Evolutionary conservation across 2,888 invertebrate species (phyloP), one percentile per base, ranked within the genome.

Genomic region (Operophtera brumata): DNA sequence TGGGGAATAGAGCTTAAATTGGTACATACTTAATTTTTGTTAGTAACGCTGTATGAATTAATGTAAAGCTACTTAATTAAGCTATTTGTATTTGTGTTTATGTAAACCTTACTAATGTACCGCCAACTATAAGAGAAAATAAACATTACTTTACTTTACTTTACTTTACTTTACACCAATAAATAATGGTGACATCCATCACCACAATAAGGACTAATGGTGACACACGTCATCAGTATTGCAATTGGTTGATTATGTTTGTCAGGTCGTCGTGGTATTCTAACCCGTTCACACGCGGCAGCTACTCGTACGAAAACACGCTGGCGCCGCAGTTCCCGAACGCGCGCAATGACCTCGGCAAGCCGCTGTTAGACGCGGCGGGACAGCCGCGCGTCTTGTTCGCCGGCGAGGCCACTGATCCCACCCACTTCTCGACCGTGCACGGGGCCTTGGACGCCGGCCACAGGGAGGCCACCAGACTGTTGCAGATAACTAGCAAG

Each of bases 401-500:
- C 77, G 93, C 92, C 1, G 93, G 93, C 0, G 93, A 93, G 68
- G 93, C 93, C 0, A 92, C 93, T 0, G 67, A 83, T 1, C 30
- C 37, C 0, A 88, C 82, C 11, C 93, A 91, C 67, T 95, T 91
- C 74, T 93, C 93, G 0, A 94, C 95, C 0, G 94, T 94, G 0
- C 95, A 95, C 67, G 95, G 95, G 0, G 95, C 95, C 0, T 82
- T 93, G 0, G 94, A 94, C 62, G 88, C 91, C 0, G 95, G 95
- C 0, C 88, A 89, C 68, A 87, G 94, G 36, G 95, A 94, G 70
- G 95, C 94, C 0, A 66, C 51, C 59, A 63, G 80, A 8, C 40
- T 82, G 0, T 47, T 82, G 35, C 59, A 67, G 0, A 36, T n/a
- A 8, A 1, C 40, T 2, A 73, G 71, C 54, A 75, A 47, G 20